Percentiles rank a stretch among this genome's conserved stretches.
Evolutionary conservation across 1,140 invertebrate genomes (phyloP).

Genomic region (Bombus turneri): DNA sequence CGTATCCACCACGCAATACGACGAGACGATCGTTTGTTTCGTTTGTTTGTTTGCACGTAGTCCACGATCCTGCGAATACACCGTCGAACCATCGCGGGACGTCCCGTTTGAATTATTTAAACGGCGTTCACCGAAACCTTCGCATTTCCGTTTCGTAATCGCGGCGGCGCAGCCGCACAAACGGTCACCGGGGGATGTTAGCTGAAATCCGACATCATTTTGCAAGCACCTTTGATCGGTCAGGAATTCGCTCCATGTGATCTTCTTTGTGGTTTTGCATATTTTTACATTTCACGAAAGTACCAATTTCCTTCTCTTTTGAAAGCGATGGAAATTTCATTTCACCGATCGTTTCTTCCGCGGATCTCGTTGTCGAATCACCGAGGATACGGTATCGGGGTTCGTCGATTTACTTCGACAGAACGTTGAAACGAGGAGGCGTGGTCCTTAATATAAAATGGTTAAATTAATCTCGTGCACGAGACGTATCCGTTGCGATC

Average conservation of each 20-base stretch:
- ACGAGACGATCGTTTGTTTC: background rate
- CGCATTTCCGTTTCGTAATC: constrained; percentile 55
- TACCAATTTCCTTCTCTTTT: background rate
- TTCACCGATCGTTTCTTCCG: background rate
- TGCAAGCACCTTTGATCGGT: background rate
- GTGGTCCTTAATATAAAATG: constrained; percentile 58
- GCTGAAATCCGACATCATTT: background rate
- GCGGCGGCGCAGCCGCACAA: background rate
- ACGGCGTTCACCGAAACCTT: constrained; percentile 49
- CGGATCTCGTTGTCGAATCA: constrained; percentile 15
- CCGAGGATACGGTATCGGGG: background rate
- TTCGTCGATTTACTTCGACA: constrained; percentile 38
- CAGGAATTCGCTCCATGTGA: no score
- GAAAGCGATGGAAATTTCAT: background rate
- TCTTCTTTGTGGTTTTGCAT: no score
- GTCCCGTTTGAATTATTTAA: constrained; percentile 68
- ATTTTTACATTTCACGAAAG: no score
- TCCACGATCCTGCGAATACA: constrained; percentile 19
- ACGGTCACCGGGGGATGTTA: background rate
- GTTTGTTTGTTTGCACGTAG: constrained; percentile 27
- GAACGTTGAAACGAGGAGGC: constrained; percentile 53
- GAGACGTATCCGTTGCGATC: constrained; percentile 21
- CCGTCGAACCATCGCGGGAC: constrained; percentile 19
- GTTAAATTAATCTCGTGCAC: constrained; percentile 37
- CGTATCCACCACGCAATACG: background rate